These are phyloP conservation scores for Sisor rabdophorus DNA, from an alignment of 2,113 vertebrate species.

Conservation along the genomic window DNA sequence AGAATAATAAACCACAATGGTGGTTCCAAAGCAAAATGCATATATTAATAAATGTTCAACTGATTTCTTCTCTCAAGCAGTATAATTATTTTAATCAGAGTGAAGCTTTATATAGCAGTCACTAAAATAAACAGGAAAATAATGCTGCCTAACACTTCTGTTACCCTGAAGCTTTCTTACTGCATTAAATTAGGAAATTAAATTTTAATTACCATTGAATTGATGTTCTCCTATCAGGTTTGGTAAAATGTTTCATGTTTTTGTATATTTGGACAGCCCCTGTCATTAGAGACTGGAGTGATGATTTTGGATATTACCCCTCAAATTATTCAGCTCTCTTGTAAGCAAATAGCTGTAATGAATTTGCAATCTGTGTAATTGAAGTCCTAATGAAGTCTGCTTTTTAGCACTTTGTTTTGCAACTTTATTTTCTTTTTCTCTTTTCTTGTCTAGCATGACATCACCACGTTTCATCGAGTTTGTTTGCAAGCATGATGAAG, in stretches of 20 bases:
- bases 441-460: conserved; percentile 80
- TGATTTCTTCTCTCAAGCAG: not conserved
- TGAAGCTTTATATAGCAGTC: conserved; percentile 12
- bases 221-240: conserved; percentile 30
- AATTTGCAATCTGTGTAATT: conserved; percentile 26
- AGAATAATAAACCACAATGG: not conserved
- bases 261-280: conserved; percentile 4
- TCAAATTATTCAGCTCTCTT: conserved; percentile 33
- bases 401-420: not conserved
- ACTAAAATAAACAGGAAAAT: conserved; percentile 25
- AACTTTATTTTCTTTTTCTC: conserved; percentile 5
- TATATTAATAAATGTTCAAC: not conserved
- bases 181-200: conserved; percentile 52
- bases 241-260: conserved; percentile 30
- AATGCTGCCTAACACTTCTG: conserved; percentile 29
- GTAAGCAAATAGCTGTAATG: conserved; percentile 24
- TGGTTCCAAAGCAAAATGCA: not conserved
- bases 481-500: conserved; percentile 95
- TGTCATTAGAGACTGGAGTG: conserved; percentile 32
- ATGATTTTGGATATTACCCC: conserved; percentile 28
- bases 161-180: conserved; percentile 45
- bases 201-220: conserved; percentile 49
- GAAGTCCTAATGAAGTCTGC: conserved; percentile 12
- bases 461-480: conserved; percentile 97
- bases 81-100: conserved; percentile 21